Percentiles rank a stretch among this genome's conserved stretches.
phyloP scores from a whole-genome alignment of 2,888 invertebrate genomes.

The Ennomos fuscantarius region DNA sequence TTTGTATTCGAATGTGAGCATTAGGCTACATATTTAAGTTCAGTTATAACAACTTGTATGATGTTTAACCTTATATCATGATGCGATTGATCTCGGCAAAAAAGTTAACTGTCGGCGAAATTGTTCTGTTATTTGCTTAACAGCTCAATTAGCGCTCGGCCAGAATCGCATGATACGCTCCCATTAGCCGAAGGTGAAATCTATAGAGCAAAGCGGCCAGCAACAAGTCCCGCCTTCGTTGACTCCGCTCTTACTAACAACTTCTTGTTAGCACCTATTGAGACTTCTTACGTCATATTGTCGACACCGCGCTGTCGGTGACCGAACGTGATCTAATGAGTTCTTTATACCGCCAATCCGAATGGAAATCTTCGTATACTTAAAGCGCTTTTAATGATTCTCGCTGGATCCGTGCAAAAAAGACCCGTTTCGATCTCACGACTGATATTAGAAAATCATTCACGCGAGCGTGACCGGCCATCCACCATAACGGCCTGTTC shows the following conservation, averaged over 20 bases:
- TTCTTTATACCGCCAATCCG: conserved; percentile 63
- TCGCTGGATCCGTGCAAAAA: conserved; percentile 56
- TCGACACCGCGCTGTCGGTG: conserved; percentile 46
- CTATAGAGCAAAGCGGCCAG: conserved; percentile 54
- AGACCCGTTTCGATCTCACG: conserved; percentile 53
- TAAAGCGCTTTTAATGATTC: conserved; percentile 66
- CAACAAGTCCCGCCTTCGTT: conserved; percentile 47
- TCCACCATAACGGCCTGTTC: conserved; percentile 35
- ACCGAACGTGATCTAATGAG: conserved; percentile 66
- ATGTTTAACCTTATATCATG: conserved; percentile 29
- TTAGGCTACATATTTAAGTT: conserved; percentile 18
- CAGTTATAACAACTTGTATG: conserved; percentile 36
- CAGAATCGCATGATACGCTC: conserved; percentile 57
- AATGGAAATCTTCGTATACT: conserved; percentile 57
- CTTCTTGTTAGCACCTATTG: conserved; percentile 74
- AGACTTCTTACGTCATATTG: conserved; percentile 67
- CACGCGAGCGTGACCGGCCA: conserved; percentile 55
- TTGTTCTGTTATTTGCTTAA: conserved; percentile 44
- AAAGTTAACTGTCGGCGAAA: conserved; percentile 37
- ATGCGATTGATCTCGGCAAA: conserved; percentile 39
- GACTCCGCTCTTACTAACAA: conserved; percentile 55
- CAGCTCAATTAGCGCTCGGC: conserved; percentile 52
- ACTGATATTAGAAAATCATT: conserved; percentile 64
- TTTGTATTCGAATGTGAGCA: conserved; percentile 20
- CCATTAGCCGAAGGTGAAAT: conserved; percentile 69